Base-by-base conservation (phyloP, 2,797 vertebrate species). In the Thalassophryne amazonica region DNA sequence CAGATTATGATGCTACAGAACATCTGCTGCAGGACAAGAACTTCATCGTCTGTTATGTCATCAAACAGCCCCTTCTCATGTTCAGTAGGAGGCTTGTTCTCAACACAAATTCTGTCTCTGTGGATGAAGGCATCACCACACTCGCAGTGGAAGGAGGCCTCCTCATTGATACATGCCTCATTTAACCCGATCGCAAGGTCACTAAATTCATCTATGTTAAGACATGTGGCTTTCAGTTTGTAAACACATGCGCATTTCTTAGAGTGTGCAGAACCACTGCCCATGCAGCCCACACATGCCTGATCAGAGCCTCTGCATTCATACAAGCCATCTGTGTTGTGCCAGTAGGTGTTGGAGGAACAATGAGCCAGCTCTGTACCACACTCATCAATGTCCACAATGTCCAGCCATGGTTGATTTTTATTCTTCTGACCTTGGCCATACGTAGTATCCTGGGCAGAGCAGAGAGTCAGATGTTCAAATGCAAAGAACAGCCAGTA, bases 1-100 rank as follows among this genome's bases (percentile, higher is more conserved):
- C 97, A 98, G 84, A 98, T 96, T 27, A 99, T 90, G 13, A 96
- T 92, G 0, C 96, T 97, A 0, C 99, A 98, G 79, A 98, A 98
- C 97, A 99, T 99, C 90, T 99, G 97, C 90, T 98, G 96, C 63
- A 99, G 89, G 21, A 99, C 97, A 13, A 97, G 93, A 69, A 98
- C 91, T 86, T 99, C 97, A 0, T 99, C 97, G 0, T 98, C 96
- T 0, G 96, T 96, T 87, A 98, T 94, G 45, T 98, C 95, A 0
- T 97, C 94, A 34, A 99, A 98, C 59, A 98, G 90, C 12, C 97
- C 95, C 15, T 94, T 94, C 3, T 95, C 92, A 0, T 91, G 90
- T 12, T 78, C 88, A 6, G 88, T 85, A 1, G 91, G 89, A 19
- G 92, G 86, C 47, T 92, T 89, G 59, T 95, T 94, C 80, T 95